These are phyloP conservation scores for Caenorhabditis plicata DNA, from an alignment of 2,888 invertebrate genomes.

Conservation along the genomic window DNA sequence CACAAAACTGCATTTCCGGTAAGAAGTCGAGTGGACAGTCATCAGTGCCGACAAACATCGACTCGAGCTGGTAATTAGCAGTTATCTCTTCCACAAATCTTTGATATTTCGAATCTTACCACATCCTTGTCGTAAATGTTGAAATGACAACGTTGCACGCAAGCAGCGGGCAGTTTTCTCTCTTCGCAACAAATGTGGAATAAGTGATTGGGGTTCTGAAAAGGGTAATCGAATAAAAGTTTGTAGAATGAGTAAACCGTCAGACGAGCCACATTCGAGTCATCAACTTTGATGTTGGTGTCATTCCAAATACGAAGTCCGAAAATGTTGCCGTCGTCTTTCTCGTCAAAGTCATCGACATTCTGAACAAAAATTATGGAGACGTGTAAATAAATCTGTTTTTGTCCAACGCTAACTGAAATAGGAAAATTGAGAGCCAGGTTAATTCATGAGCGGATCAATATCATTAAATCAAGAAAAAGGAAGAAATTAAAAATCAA, in stretches of 20 bases:
- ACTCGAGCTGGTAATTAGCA: constrained; percentile 46
- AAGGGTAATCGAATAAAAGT: not conserved
- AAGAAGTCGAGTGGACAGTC: constrained; percentile 57
- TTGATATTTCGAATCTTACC: constrained; percentile 7
- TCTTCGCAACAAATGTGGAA: constrained; percentile 47
- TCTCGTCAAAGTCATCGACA: constrained; percentile 12
- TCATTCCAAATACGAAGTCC: constrained; percentile 44
- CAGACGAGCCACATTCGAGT: constrained; percentile 15
- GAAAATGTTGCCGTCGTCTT: constrained; percentile 43
- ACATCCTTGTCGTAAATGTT: constrained; percentile 34
- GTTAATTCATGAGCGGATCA: too few species aligned
- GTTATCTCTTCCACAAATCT: not conserved
- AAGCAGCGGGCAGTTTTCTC: constrained; percentile 33
- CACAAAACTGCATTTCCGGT: constrained; percentile 56
- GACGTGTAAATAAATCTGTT: too few species aligned
- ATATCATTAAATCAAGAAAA: too few species aligned
- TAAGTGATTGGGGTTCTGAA: constrained; percentile 42
- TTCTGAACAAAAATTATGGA: not conserved
- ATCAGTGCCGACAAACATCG: constrained; percentile 57
- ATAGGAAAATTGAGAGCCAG: too few species aligned
- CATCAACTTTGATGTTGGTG: constrained; percentile 15
- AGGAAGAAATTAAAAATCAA: too few species aligned
- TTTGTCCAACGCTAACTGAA: too few species aligned
- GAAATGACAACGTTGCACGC: constrained; percentile 42
- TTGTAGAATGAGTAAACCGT: constrained; percentile 16